Evolutionary conservation across 1,140 invertebrate species (phyloP).

Genomic region (Pseudomyrmex pallidus): DNA sequence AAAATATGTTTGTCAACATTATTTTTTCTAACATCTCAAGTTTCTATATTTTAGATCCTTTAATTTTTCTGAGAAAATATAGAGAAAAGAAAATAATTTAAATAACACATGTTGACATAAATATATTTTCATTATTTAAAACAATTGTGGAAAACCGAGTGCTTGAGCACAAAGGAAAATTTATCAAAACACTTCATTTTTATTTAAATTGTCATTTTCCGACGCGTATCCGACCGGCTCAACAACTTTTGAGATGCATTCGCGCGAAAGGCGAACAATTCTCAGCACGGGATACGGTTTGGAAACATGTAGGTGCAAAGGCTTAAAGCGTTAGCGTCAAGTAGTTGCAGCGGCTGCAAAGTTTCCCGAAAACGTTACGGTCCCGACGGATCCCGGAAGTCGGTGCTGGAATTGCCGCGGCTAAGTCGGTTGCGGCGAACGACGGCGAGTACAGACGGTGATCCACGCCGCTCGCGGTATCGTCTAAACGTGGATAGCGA

Average conservation of each 20-base stretch:
- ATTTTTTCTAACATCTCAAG: no score
- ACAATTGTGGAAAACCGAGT: no score
- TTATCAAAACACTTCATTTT: background rate
- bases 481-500: slow-evolving; percentile 50
- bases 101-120: no score
- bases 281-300: background rate
- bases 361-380: slow-evolving; percentile 24
- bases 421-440: slow-evolving; percentile 20
- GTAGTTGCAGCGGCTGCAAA: slow-evolving; percentile 3
- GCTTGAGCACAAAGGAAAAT: background rate
- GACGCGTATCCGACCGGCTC: background rate
- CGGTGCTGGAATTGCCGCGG: slow-evolving; percentile 17
- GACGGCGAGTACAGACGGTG: slow-evolving; percentile 3
- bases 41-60: no score
- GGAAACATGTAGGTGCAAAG: slow-evolving; percentile 2
- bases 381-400: slow-evolving; percentile 6
- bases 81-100: no score
- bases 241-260: background rate
- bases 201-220: background rate
- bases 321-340: slow-evolving; percentile 18
- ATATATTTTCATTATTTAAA: no score
- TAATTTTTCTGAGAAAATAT: no score
- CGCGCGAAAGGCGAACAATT: background rate
- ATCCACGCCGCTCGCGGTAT: slow-evolving; percentile 20
- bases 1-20: no score